Percentiles rank a stretch among this genome's conserved stretches.
Evolutionary conservation across 2,888 invertebrate species (phyloP).

Genomic region (Ormyrus rosae): DNA sequence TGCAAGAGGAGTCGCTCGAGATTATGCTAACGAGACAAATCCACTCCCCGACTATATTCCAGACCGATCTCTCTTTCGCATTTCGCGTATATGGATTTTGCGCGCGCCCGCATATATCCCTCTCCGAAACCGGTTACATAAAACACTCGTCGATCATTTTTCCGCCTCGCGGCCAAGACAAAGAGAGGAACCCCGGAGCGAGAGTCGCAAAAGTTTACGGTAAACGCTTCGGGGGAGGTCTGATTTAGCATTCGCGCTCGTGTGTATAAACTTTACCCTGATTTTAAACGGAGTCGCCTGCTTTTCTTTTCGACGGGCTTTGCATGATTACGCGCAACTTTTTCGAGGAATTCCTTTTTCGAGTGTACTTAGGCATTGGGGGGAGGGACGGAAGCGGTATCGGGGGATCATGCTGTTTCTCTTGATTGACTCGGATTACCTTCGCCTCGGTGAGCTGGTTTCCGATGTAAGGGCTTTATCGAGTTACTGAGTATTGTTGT

Average conservation of each 20-base stretch:
- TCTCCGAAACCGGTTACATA: too few species aligned
- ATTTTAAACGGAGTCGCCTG: too few species aligned
- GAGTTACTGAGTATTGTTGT: too few species aligned
- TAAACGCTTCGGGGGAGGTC: conserved; percentile 36
- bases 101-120: too few species aligned
- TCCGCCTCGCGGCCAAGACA: conserved; percentile 42
- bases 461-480: too few species aligned
- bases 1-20: conserved; percentile 62
- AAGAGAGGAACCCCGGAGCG: neutral
- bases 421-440: too few species aligned
- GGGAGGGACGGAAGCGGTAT: neutral
- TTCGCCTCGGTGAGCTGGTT: too few species aligned
- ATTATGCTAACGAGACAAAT: conserved; percentile 72
- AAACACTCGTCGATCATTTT: conserved; percentile 51
- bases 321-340: neutral
- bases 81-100: too few species aligned
- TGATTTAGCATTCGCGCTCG: conserved; percentile 18
- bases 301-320: neutral
- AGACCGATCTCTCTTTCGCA: neutral
- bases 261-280: neutral
- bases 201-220: conserved; percentile 27
- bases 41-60: conserved; percentile 51
- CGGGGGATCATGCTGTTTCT: neutral
- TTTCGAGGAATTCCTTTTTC: neutral
- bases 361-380: neutral